Base-by-base conservation (phyloP, 2,888 invertebrate genomes). In the Drosophila testacea region DNA sequence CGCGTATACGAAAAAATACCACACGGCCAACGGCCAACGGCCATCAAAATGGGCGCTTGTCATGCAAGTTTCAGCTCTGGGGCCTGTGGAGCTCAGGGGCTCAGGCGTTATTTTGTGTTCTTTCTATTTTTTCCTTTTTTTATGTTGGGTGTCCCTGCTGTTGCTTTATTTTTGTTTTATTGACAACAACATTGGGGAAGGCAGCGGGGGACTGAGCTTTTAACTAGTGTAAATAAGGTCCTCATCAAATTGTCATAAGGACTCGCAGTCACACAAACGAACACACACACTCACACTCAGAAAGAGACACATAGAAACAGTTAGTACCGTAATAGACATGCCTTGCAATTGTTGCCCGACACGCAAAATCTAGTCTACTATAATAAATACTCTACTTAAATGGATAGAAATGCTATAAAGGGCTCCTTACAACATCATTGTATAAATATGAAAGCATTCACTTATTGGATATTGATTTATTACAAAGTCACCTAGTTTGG, bases 221-320 rank as follows among this genome's bases (percentile, higher is more conserved):
- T 90, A 90, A 88, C 90, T 90, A 89, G 88, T 86, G 90, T 88
- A 90, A 90, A 88, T 84, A 88, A 91, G 82, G 83, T 84, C 79
- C 82, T 86, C 90, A 89, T 88, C 87, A 88, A 91, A 90, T 90
- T 90, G 90, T 89, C 91, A 90, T 90, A 90, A 90, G 89, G 87
- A 88, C 84, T 75, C 77, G 70, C 79, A 76, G 51, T 56, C 47
- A 60, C 72, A 79, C 50, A 38, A 51, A 46, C 67, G 65, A 62
- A 68, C 54, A 54, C 48, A 52, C 65, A 73, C 54, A 60, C 50
- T 36, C 64, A 70, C 44, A 36, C 36, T 11, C 11, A 38, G 34
- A 13, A 6, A 46, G n/a, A 67, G 62, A 42, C 75, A 59, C 65
- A 73, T 11, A 65, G 62, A 46, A 72, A 59, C 65, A 73, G 73